Evolutionary conservation across 2,113 vertebrate genomes (phyloP), one percentile per base, ranked within the genome.

Genomic region (Heloderma charlesbogerti): DNA sequence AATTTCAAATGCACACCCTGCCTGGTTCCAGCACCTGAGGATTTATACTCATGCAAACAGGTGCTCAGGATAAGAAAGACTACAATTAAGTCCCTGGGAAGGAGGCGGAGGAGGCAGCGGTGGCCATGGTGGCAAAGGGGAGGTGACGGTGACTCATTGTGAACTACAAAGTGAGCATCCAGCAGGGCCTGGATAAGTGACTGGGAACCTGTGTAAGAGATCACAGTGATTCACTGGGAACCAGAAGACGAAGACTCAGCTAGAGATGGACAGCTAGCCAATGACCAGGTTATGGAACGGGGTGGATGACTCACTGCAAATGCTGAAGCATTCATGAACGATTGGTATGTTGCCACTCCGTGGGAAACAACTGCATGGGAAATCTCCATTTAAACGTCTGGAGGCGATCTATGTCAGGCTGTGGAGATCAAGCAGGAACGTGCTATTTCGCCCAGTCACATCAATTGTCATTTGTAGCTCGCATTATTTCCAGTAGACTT

Each of bases 151-250:
- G 25, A 88, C 67, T 40, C 72, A 5, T 0, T 18, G 63, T 0
- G 75, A 22, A 48, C 87, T 79, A 57, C 22, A 74, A 80, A 82
- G 43, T 0, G 3, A 43, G 37, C 37, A 0, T 66, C 18, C 40
- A 5, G 22, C 5, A 48, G 72, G 67, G 86, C 1, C 1, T 20
- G 54, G 57, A 43, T 86, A 88, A 60, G 89, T 27, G 84, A 34
- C 75, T 69, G 27, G 89, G 80, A 72, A 92, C 25, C 57, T 0
- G 0, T 77, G 3, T 63, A 94, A 0, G 0, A 63, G 83, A 87
- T 45, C 0, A 6, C 0, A 0, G 54, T 96, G 95, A 96, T 79
- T 96, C 94, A 93, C 0, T 95, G 96, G 94, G 95, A 96, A 95
- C 92, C 74, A 31, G 71, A 90, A 90, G 75, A 7, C 10, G 51